These are phyloP conservation scores for Diadophis punctatus DNA, from an alignment of 2,113 vertebrate genomes.

Conservation along the genomic window DNA sequence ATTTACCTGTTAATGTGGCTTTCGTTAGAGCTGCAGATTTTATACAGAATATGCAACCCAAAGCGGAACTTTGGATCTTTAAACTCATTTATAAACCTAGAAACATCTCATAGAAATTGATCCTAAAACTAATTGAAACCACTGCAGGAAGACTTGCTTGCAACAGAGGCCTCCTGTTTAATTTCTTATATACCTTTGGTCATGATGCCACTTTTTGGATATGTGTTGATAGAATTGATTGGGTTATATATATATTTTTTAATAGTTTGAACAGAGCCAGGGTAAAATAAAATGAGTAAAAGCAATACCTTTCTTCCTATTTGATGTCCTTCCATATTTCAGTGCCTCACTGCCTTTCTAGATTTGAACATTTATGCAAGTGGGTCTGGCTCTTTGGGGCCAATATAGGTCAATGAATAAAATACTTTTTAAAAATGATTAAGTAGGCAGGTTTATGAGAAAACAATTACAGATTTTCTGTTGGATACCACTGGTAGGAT, in stretches of 20 bases:
- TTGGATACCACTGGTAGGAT: neutral
- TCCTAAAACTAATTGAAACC: neutral
- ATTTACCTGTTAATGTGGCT: neutral
- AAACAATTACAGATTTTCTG: neutral
- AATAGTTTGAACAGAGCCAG: too few relatives aligned
- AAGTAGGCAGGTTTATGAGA: neutral
- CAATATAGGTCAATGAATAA: neutral
- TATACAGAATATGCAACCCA: neutral
- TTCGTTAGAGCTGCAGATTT: neutral
- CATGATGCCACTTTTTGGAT: neutral
- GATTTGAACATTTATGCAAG: neutral
- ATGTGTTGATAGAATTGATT: neutral
- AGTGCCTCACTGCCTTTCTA: neutral
- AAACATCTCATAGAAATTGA: neutral
- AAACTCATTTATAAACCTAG: neutral
- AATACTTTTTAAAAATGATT: neutral
- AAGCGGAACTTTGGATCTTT: neutral
- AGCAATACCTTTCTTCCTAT: neutral
- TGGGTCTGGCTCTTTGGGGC: neutral
- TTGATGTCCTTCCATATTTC: neutral
- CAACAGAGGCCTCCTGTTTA: too few relatives aligned
- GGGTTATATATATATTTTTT: neutral
- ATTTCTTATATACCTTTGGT: too few relatives aligned
- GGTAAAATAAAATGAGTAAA: neutral
- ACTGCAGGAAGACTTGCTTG: neutral